Conservation (phyloP, 2,888 invertebrate species). For the Euplexia lucipara region DNA sequence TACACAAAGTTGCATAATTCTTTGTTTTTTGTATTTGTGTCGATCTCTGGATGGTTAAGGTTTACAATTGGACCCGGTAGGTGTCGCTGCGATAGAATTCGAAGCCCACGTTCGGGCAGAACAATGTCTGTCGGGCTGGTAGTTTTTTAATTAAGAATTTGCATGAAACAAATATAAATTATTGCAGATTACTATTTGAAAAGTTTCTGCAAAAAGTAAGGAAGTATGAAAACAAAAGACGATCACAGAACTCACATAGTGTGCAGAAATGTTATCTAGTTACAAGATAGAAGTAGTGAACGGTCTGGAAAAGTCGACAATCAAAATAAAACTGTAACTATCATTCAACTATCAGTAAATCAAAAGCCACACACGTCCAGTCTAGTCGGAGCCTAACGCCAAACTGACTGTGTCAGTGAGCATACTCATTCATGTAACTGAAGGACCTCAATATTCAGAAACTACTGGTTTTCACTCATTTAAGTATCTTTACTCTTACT, state of each 20-base stretch:
- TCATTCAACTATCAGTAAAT: conserved; percentile 54
- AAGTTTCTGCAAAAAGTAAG: no score
- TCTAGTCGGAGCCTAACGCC: conserved; percentile 25
- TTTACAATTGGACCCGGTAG: no score
- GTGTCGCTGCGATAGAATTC: no score
- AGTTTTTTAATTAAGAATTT: no score
- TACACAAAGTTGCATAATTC: no score
- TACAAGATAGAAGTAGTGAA: neutral
- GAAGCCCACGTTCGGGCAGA: no score
- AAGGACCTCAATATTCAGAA: conserved; percentile 31
- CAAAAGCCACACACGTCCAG: conserved; percentile 51
- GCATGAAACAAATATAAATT: no score
- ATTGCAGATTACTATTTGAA: no score
- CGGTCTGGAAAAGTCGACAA: neutral
- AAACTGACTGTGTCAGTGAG: conserved; percentile 38
- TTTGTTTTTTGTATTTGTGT: no score
- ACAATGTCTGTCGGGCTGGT: no score
- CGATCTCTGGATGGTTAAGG: no score
- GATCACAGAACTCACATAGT: conserved; percentile 4
- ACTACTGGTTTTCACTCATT: conserved; percentile 32
- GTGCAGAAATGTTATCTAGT: neutral
- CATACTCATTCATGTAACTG: conserved; percentile 24
- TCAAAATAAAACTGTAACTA: conserved; percentile 16
- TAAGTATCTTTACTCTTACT: neutral
- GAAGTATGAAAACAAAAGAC: neutral